phyloP scores from a whole-genome alignment of 2,888 invertebrate genomes.

The Agrypnus murinus region DNA sequence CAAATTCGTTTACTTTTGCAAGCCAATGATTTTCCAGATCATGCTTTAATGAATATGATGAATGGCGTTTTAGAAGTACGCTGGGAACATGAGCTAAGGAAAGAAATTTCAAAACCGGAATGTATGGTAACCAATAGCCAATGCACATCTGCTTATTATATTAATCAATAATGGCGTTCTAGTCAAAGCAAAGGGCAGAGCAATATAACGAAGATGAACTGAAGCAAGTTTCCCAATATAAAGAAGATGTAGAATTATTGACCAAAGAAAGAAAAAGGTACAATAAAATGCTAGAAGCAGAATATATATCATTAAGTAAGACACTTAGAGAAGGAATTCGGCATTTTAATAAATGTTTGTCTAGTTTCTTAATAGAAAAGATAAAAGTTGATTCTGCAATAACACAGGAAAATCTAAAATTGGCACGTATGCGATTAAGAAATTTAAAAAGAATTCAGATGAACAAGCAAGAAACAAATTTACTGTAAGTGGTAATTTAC shows the following conservation, averaged over 20 bases:
- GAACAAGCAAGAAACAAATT: constrained; percentile 71
- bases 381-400: constrained; percentile 82
- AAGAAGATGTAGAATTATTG: constrained; percentile 80
- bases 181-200: constrained; percentile 81
- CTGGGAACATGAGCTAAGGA: constrained; percentile 93
- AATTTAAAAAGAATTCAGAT: constrained; percentile 72
- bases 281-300: constrained; percentile 82
- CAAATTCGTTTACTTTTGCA: constrained; percentile 74
- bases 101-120: constrained; percentile 84
- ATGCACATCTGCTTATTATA: no score
- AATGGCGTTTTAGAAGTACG: constrained; percentile 91
- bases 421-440: constrained; percentile 72
- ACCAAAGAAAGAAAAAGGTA: constrained; percentile 85
- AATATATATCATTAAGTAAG: constrained; percentile 78
- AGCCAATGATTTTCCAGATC: constrained; percentile 85
- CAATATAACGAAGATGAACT: constrained; percentile 86
- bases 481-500: constrained; percentile 72
- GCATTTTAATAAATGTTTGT: constrained; percentile 78
- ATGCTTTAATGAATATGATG: constrained; percentile 87
- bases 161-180: constrained; percentile 34
- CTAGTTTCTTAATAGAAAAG: constrained; percentile 74
- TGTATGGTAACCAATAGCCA: constrained; percentile 79
- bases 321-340: constrained; percentile 76
- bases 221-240: constrained; percentile 80
- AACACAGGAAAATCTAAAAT: constrained; percentile 77